Evolutionary conservation across 2,888 invertebrate species (phyloP).

Genomic region (Rhagium mordax): DNA sequence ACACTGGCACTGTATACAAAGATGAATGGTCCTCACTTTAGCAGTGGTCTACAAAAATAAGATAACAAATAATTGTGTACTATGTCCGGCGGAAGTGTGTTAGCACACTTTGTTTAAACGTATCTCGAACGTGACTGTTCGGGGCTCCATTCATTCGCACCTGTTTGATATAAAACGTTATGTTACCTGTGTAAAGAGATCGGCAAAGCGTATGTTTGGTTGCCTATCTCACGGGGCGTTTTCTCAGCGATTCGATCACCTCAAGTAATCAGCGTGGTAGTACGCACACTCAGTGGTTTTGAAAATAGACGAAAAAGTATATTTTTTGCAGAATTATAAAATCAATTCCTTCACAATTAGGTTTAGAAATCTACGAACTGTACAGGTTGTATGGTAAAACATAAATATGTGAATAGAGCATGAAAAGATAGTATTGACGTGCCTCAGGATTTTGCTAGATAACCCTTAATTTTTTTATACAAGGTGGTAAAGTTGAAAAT

Average conservation of each 20-base stretch:
- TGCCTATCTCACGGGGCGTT: background rate
- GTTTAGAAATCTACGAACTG: no score
- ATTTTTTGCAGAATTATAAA: no score
- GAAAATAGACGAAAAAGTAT: no score
- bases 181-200: slow-evolving; percentile 4
- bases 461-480: no score
- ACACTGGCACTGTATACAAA: background rate
- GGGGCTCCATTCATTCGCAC: slow-evolving; percentile 2
- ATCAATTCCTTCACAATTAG: no score
- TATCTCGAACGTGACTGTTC: slow-evolving; percentile 18
- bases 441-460: no score
- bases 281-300: no score
- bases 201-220: background rate
- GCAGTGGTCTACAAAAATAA: background rate
- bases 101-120: slow-evolving; percentile 12
- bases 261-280: background rate
- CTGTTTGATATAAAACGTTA: slow-evolving; percentile 3
- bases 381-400: no score
- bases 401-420: no score
- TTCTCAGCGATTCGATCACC: background rate
- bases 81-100: slow-evolving; percentile 8
- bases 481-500: no score
- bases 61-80: slow-evolving; percentile 9
- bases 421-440: no score
- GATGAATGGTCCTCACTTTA: background rate